Base-by-base conservation (phyloP, 2,888 invertebrate genomes). In the Melinopterus prodromus region DNA sequence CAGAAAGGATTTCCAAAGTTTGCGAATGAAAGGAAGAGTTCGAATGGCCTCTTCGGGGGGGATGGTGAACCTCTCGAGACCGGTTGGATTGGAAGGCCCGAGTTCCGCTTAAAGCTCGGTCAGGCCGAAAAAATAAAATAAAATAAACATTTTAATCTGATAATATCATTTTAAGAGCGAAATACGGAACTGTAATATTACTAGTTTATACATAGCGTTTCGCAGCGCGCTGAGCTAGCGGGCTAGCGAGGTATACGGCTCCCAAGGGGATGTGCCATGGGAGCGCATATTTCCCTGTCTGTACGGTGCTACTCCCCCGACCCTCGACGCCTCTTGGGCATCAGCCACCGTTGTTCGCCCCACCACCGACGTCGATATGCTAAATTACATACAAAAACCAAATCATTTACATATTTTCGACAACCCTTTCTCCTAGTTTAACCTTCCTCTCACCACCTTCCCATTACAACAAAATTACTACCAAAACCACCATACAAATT, bases 201-300 rank as follows among this genome's bases (percentile, higher is more conserved):
- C 84, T 86, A 86, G 85, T 86, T 85, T 86, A 85, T 85, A 85
- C 84, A 85, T 84, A 83, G 84, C 83, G 83, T 83, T 84, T 83
- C 84, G 82, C 83, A 83, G 84, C 84, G 85, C 84, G 84, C 83
- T 84, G 85, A 84, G 85, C 83, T 84, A 82, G 83, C 85, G 85
- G 26, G 26, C 26, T 26, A 85, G 86, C 86, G 86, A 86, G 86
- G 86, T 87, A 86, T 87, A 87, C 86, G 87, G 83, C 86, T 87
- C 87, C 86, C 87, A 82, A 81, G 87, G 85, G 87, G 86, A 78
- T 82, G 83, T 85, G 86, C 86, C 87, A 86, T 87, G 87, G 87
- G 87, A 87, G 85, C 86, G 86, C 86, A 87, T 87, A 87, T 87
- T 87, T 87, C 87, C 87, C 87, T 86, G 87, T 86, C 87, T 86